Evolutionary conservation across 2,888 invertebrate genomes (phyloP), one percentile per base, ranked within the genome.

Genomic region (Pseudolycoriella hygida): DNA sequence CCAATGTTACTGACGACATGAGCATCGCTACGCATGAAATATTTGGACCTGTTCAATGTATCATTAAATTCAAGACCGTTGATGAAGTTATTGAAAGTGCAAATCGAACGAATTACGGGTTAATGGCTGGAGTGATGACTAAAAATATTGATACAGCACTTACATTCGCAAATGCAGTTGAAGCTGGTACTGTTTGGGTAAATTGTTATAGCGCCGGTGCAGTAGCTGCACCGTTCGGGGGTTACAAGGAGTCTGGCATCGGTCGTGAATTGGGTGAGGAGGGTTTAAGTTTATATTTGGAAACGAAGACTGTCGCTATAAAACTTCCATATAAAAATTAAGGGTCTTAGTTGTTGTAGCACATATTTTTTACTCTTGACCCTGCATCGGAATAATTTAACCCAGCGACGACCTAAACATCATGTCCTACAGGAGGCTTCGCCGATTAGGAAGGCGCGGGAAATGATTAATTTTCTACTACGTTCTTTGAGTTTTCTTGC

Each of bases 31-130:
- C 67, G 52, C 81, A 85, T 62, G 85, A 85, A 71, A 90, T 92
- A 53, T 90, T 92, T 59, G 90, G 90, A 0, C 90, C 90, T 0
- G 90, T 90, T 1, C 87, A 88, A 63, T 77, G 76, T 45, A 85
- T 90, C 53, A 67, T 89, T 34, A 86, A 85, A 61, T 90, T 89
- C 56, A 76, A 78, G 37, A 75, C 75, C 1, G 43, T 61, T 1
- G 78, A 80, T 2, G 90, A 92, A 62, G 84, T 80, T 1, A 76
- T 90, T 46, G 77, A 82, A 49, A 71, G 88, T 52, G 84, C 88
- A 8, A 92, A 92, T 60, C 67, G 74, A 50, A 84, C 87, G 1
- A 67, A 63, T 34, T 92, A 82, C 55, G 90, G 90, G 15, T 70
- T 92, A 31, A 86, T 86, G 1, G 80, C 89, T 17, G 88, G 82